These are phyloP conservation scores for Gibbula magus DNA, from an alignment of 2,888 invertebrate genomes.

Conservation along the genomic window DNA sequence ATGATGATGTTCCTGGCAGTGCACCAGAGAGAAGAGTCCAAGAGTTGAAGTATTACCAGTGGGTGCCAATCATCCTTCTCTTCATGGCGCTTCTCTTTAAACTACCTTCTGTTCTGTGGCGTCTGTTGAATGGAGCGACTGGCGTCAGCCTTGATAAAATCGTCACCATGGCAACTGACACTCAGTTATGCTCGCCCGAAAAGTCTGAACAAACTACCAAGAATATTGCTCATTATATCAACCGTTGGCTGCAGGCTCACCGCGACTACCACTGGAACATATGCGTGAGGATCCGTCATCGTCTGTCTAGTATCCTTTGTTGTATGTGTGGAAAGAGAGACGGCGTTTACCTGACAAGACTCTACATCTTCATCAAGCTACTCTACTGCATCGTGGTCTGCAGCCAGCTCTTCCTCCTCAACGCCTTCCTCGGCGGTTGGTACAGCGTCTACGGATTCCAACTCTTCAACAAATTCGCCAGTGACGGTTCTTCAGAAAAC, in stretches of 20 bases:
- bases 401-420: slow-evolving; percentile 67
- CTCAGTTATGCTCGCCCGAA: slow-evolving; percentile 53
- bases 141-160: slow-evolving; percentile 65
- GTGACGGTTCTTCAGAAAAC: slow-evolving; percentile 53
- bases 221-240: slow-evolving; percentile 60
- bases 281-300: slow-evolving; percentile 58
- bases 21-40: slow-evolving; percentile 42
- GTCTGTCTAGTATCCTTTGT: slow-evolving; percentile 58
- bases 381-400: slow-evolving; percentile 68
- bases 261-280: slow-evolving; percentile 62
- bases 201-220: slow-evolving; percentile 57
- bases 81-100: slow-evolving; percentile 66
- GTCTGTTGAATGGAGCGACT: slow-evolving; percentile 55
- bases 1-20: slow-evolving; percentile 50
- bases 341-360: slow-evolving; percentile 67
- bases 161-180: slow-evolving; percentile 60
- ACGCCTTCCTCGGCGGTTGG: slow-evolving; percentile 64
- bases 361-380: slow-evolving; percentile 67
- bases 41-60: slow-evolving; percentile 68
- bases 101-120: slow-evolving; percentile 63
- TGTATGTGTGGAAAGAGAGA: slow-evolving; percentile 65
- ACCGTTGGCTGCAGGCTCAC: slow-evolving; percentile 66
- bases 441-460: slow-evolving; percentile 65
- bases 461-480: slow-evolving; percentile 54
- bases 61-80: slow-evolving; percentile 66